Evolutionary conservation across 1,140 invertebrate species (phyloP), one percentile per base, ranked within the genome.

Genomic region (Zaprionus tsacasi): DNA sequence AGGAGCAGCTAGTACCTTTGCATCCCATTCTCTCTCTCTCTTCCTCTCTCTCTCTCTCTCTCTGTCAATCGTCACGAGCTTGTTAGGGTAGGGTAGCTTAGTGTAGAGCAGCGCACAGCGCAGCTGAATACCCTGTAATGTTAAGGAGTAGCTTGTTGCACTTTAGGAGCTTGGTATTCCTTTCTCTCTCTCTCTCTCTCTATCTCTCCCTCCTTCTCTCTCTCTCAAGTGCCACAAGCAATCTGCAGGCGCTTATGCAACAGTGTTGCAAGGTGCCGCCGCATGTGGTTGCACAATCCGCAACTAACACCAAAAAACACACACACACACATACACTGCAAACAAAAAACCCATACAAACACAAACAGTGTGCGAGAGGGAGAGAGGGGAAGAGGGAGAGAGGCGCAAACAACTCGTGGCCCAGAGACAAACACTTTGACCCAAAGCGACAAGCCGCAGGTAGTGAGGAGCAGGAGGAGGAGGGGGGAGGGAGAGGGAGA

Each of bases 361-460:
- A 25, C 35, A 35, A 58, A 59, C 17, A 45, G 38, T n/a, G n/a
- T n/a, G n/a, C n/a, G n/a, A 67, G 56, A 30, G 15, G 15, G 27
- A 69, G 27, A 33, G 38, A 65, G 33, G 15, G n/a, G n/a, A n/a
- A 67, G 56, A 30, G 15, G 15, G 27, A 69, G 27, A 33, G 38
- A 65, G 33, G 15, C 40, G 11, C 58, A 61, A 27, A 43, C 67
- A 70, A 8, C 13, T 36, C 40, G 27, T 48, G 67, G 67, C 60
- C 54, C 57, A 48, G 54, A 65, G 54, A 61, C 69, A 72, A 72
- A 72, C 70, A 72, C 70, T 72, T 72, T 72, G 70, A 72, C 70
- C 70, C 70, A 72, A 52, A 43, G 35, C 60, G 45, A 64, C 56
- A 60, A 68, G 30, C 13, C 36, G n/a, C 10, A n/a, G 7, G 40